Percentiles rank a stretch among this genome's conserved stretches.
Conservation (phyloP, 2,797 vertebrate genomes). For the Diglossa cyanea region DNA sequence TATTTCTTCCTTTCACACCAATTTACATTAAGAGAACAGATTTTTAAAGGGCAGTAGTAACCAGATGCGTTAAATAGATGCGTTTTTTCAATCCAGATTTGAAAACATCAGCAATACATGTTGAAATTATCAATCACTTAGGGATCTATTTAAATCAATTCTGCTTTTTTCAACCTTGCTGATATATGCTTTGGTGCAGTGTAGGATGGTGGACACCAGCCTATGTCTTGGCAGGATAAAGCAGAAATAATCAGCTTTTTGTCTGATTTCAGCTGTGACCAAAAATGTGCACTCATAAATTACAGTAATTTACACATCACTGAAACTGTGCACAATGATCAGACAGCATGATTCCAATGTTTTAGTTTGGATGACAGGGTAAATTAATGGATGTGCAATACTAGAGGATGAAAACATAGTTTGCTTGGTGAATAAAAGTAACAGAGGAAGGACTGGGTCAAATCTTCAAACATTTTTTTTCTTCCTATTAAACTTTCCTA, state of each 20-base stretch:
- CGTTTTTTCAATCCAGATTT: neutral
- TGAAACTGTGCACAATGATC: neutral
- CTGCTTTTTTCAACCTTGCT: neutral
- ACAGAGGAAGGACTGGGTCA: neutral
- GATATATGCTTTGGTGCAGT: neutral
- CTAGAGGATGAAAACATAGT: neutral
- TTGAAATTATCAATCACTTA: neutral
- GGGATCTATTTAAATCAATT: neutral
- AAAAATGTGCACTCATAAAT: neutral
- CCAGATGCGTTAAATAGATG: neutral
- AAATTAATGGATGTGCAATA: neutral
- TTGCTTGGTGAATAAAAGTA: neutral
- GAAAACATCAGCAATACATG: neutral
- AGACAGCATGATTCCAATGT: neutral
- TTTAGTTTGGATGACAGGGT: neutral
- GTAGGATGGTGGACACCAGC: neutral
- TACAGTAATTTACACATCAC: neutral
- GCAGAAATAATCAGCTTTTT: neutral
- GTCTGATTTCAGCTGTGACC: neutral
- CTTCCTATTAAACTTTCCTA: neutral
- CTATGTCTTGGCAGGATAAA: neutral
- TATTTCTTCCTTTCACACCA: neutral
- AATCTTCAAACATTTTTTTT: neutral
- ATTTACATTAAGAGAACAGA: neutral
- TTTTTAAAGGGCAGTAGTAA: neutral